Base-by-base conservation (phyloP, 2,113 vertebrate genomes). In the Castor canadensis region DNA sequence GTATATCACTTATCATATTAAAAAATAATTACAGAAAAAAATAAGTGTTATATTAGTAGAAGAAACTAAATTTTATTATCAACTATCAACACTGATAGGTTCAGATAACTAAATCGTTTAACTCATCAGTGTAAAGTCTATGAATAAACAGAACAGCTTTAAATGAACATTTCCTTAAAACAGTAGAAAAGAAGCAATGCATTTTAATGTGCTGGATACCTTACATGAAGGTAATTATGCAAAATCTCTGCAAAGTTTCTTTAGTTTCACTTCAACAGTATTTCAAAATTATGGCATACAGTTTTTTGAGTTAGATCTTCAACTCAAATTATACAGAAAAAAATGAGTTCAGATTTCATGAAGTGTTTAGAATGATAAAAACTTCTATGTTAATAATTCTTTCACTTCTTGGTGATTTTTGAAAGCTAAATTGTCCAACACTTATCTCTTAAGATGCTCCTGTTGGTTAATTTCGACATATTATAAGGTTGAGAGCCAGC, bases 311-410 rank as follows among this genome's bases (percentile, higher is more conserved):
- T 86, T 95, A 94, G 1, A 96, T 87, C 12, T 92, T 95, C 38
- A 90, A 40, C 82, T 40, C 75, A 93, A 97, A 83, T 20, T 19
- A 95, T 95, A 95, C 3, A 91, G 73, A 89, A 85, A 94, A 79
- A 97, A 98, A 92, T 86, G 26, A 67, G 11, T 66, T 98, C 66
- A 88, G 83, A 96, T 96, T 98, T 98, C 67, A 89, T 89, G 62
- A 92, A 96, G 45, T 54, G 3, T 93, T 97, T 95, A 97, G 75
- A 86, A 97, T 87, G 91, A 85, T 97, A 97, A 98, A 97, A 96
- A 60, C 84, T 97, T 98, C 77, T 66, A 72, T 96, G 87, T 96
- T 93, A 98, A 67, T 97, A 97, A 97, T 94, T 94, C 66, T 87
- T 97, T 97, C 47, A 93, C 67, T 95, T 94, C 35, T 95, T 73